Percentiles rank a stretch among this genome's conserved stretches.
Evolutionary conservation across 2,113 vertebrate species (phyloP).

Genomic region (Dendropsophus ebraccatus): DNA sequence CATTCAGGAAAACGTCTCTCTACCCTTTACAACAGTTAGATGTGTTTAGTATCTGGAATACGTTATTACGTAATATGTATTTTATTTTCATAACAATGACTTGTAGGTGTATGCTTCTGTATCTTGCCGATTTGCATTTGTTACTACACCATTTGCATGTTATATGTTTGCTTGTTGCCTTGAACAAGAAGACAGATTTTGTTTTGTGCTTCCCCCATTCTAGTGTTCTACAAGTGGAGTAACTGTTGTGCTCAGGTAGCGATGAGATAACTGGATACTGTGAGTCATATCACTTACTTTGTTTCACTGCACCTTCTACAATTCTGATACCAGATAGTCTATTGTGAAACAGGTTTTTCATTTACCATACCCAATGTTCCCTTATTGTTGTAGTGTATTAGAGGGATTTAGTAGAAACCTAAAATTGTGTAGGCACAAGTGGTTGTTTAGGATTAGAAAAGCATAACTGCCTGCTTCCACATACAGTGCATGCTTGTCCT

Average conservation of each 20-base stretch:
- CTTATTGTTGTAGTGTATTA: no score
- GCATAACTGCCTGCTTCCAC: no score
- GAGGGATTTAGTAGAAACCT: no score
- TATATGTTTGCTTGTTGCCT: conserved; percentile 2
- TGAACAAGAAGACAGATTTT: not conserved
- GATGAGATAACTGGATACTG: not conserved
- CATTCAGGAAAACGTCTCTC: no score
- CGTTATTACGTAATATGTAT: not conserved
- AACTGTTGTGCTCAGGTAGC: not conserved
- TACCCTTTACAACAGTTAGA: no score
- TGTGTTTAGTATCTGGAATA: no score
- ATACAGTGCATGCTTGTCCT: no score
- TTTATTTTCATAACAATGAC: not conserved
- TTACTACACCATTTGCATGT: not conserved
- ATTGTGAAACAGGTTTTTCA: no score
- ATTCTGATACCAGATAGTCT: not conserved
- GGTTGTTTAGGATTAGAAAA: no score
- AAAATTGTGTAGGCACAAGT: not conserved
- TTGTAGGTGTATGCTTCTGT: not conserved
- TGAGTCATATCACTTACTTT: not conserved
- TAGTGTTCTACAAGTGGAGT: not conserved
- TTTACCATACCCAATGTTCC: no score
- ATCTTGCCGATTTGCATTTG: conserved; percentile 9
- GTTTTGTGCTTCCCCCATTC: not conserved
- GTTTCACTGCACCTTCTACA: not conserved